Base-by-base conservation (phyloP, 2,113 vertebrate species). In the Mesitornis unicolor region DNA sequence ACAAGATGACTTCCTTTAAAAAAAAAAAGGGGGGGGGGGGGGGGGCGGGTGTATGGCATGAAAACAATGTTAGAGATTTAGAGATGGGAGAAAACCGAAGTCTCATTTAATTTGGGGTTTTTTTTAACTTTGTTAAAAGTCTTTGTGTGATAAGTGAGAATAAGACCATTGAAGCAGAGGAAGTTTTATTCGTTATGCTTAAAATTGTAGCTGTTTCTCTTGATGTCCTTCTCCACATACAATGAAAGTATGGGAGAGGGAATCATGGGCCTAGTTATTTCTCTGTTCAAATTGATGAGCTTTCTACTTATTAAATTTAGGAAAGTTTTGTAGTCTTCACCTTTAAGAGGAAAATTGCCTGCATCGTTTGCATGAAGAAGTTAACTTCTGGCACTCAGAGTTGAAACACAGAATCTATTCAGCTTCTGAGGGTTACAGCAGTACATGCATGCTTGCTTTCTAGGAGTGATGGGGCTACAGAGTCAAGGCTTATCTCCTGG, bases 401-500 rank as follows among this genome's bases (percentile, higher is more conserved):
- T 16, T 82, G 29, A 82, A 89, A 43, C 10, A 7, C 64, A 38
- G 43, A 57, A 50, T 84, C 26, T 75, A 7, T 64, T 82, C 74
- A 69, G 12, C 47, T 89, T 92, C 28, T 84, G 35, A 81, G 90
- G 42, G n/a, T n/a, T 68, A 18, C 54, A 42, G 54, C 74, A 80
- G 42, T 65, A 12, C 13, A 22, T 92, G 75, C 75, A 59, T 93
- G 94, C 50, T 95, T 89, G 59, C 80, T 90, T 95, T 89, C 90
- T 78, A 95, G 94, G 95, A 80, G 29, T 0, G 0, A 47, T 61
- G 76, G 47, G 90, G 76, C 68, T 89, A 47, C 90, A 86, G 40
- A 90, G 69, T 38, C 75, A 95, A 86, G 59, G 68, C 59, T 90
- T 92, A 47, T 63, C 76, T 92, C 51, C 60, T 81, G 91, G 64